phyloP scores from a whole-genome alignment of 2,113 vertebrate genomes.

The Malurus melanocephalus region DNA sequence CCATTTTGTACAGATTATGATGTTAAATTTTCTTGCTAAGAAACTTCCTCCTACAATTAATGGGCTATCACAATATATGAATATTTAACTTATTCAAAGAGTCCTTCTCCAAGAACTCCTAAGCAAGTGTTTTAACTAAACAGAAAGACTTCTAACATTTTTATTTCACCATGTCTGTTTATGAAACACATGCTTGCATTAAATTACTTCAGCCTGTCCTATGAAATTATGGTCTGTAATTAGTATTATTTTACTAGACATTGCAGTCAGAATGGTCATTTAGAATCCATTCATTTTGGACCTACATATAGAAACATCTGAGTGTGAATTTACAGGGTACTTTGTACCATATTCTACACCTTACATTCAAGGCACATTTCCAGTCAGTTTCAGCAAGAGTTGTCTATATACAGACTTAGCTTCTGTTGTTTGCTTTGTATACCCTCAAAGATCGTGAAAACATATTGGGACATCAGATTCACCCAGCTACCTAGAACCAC shows the following conservation, averaged over 20 bases:
- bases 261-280: not conserved
- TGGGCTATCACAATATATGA: not conserved
- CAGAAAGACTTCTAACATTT: not conserved
- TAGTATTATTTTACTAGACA: not conserved
- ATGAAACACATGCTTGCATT: not conserved
- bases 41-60: not conserved
- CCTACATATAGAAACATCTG: not conserved
- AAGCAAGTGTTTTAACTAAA: not conserved
- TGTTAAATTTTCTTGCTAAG: not conserved
- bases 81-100: not conserved
- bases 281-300: not conserved
- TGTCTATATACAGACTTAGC: not conserved
- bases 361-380: not conserved
- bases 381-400: not conserved
- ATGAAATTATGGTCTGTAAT: not conserved
- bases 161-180: not conserved
- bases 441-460: not conserved
- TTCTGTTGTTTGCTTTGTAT: not conserved
- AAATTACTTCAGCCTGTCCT: not conserved
- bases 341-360: not conserved
- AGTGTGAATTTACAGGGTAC: not conserved
- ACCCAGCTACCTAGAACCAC: not conserved
- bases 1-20: not conserved
- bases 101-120: not conserved
- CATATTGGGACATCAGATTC: not conserved